Conservation (phyloP, 2,113 vertebrate genomes). For the Gallinago jamesoni region DNA sequence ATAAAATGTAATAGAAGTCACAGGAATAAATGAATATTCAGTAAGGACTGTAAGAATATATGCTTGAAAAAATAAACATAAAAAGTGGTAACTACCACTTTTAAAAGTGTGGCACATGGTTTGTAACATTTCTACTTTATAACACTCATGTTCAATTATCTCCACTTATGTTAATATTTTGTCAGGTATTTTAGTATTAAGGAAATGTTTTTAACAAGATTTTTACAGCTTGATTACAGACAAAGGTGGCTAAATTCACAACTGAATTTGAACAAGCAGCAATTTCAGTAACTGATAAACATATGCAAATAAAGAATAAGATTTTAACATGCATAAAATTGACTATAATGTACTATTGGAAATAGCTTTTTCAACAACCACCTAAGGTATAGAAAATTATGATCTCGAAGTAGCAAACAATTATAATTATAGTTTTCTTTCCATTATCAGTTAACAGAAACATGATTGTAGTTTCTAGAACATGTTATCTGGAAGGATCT, state of each 20-base stretch:
- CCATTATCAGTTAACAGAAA: neutral
- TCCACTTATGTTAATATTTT: neutral
- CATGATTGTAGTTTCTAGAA: neutral
- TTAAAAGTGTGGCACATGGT: neutral
- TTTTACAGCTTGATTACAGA: constrained; percentile 64
- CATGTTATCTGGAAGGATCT: neutral
- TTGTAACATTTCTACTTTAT: neutral
- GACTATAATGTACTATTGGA: constrained; percentile 86
- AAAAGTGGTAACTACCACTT: neutral
- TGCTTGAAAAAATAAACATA: neutral
- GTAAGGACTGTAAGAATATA: neutral
- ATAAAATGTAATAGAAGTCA: neutral
- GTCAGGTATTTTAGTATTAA: neutral
- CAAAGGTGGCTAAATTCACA: constrained; percentile 72
- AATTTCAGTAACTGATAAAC: constrained; percentile 72
- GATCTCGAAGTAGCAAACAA: neutral
- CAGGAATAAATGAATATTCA: neutral
- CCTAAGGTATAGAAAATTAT: constrained; percentile 63
- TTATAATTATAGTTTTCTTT: neutral
- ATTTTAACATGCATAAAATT: constrained; percentile 84
- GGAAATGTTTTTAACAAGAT: neutral
- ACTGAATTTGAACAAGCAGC: constrained; percentile 66
- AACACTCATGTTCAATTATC: neutral
- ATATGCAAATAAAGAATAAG: constrained; percentile 82
- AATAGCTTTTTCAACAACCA: constrained; percentile 75